Conservation (phyloP, 2,113 vertebrate genomes). For the Phyllostomus hastatus region DNA sequence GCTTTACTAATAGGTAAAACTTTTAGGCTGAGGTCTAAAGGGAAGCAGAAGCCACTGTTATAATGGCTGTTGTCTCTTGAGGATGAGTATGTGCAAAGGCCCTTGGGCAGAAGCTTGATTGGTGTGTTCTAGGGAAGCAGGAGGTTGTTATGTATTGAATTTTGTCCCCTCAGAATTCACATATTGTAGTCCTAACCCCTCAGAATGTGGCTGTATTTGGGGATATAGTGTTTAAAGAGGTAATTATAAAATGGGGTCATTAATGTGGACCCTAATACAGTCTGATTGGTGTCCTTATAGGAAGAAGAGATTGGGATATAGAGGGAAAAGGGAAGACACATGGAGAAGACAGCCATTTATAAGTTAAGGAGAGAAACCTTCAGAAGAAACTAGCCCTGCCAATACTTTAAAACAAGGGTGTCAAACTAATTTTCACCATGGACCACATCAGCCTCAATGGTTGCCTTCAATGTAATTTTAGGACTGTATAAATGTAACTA, state of each 20-base stretch:
- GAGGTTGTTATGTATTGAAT: background rate
- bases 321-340: background rate
- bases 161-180: background rate
- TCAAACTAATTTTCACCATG: too few species aligned
- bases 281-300: background rate
- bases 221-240: background rate
- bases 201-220: background rate
- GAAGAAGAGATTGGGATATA: background rate
- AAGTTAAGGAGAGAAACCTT: background rate
- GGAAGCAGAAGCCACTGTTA: background rate
- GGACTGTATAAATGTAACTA: too few species aligned
- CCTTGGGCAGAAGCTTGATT: background rate
- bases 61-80: background rate
- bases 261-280: background rate
- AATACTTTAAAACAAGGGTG: background rate
- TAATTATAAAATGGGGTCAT: background rate
- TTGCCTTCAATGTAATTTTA: too few species aligned
- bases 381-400: background rate
- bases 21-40: background rate
- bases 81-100: background rate
- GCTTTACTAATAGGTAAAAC: background rate
- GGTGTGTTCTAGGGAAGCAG: background rate
- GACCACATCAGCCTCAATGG: too few species aligned
- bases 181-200: background rate
- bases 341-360: background rate